A percentile compares a stretch with the other conserved stretches of the same genome.
Conservation (phyloP, 37 sponge, comb jelly and placozoan genomes). For the Crambe crambe region DNA sequence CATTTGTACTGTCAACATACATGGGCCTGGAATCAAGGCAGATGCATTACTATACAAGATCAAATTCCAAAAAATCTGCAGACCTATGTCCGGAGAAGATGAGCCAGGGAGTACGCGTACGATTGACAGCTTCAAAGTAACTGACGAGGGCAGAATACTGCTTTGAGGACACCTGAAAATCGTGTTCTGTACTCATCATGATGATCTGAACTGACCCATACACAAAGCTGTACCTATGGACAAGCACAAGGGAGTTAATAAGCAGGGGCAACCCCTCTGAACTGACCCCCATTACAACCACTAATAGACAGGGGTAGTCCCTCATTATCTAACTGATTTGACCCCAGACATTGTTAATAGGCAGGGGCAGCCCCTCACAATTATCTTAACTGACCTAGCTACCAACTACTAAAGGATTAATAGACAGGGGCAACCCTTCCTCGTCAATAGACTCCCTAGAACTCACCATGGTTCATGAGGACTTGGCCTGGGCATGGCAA, state of each 20-base stretch:
- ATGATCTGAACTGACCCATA: constrained; percentile 74
- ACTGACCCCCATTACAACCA: too few species aligned
- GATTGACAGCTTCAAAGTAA: constrained; percentile 60
- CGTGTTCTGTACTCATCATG: constrained; percentile 84
- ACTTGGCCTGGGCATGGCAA: constrained; percentile 69
- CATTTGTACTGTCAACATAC: constrained; percentile 64
- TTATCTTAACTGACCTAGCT: too few species aligned
- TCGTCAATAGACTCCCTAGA: too few species aligned
- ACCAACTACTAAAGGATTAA: too few species aligned
- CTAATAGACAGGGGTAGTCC: too few species aligned
- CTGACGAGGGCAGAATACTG: constrained; percentile 56
- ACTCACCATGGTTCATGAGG: constrained; percentile 70
- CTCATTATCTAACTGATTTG: too few species aligned
- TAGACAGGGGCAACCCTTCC: too few species aligned
- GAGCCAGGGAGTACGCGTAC: constrained; percentile 78
- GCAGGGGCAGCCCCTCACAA: too few species aligned
- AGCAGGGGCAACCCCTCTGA: too few species aligned
- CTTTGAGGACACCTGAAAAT: constrained; percentile 29
- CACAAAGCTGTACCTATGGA: constrained; percentile 68
- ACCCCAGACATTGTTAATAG: too few species aligned
- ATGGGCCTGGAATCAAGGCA: constrained; percentile 52
- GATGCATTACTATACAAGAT: neutral
- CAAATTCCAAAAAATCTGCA: too few species aligned
- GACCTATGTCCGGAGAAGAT: constrained; percentile 80
- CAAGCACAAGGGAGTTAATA: neutral